phyloP scores from a whole-genome alignment of 2,797 vertebrate genomes.

The Cyprinella venusta region DNA sequence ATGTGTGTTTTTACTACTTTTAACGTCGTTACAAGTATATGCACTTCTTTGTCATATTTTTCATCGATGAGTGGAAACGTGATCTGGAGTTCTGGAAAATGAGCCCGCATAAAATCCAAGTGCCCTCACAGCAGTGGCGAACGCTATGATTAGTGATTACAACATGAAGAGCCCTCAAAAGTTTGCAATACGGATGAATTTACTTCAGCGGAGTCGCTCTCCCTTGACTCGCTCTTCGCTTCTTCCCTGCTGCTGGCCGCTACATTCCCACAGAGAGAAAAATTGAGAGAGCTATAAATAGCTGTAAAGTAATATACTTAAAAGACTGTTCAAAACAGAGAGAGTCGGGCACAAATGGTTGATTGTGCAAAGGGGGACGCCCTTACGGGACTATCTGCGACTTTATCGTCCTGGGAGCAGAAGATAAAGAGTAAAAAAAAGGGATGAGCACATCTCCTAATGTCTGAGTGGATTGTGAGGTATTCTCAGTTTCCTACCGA shows the following conservation, averaged over 20 bases:
- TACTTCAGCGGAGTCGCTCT: slow-evolving; percentile 18
- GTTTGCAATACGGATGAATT: slow-evolving; percentile 35
- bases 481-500: slow-evolving; percentile 44
- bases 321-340: slow-evolving; percentile 62
- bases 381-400: slow-evolving; percentile 35
- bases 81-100: slow-evolving; percentile 3
- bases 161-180: slow-evolving; percentile 5
- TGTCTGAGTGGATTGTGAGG: slow-evolving; percentile 53
- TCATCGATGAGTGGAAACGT: background rate
- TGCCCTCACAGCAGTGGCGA: slow-evolving; percentile 1
- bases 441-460: slow-evolving; percentile 39
- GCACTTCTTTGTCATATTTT: background rate
- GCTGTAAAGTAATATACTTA: slow-evolving; percentile 78
- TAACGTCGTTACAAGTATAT: background rate
- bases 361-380: slow-evolving; percentile 53
- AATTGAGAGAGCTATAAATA: slow-evolving; percentile 77
- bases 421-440: slow-evolving; percentile 43
- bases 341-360: slow-evolving; percentile 47
- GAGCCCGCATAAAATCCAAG: background rate
- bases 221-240: slow-evolving; percentile 6
- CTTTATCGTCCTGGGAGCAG: slow-evolving; percentile 42
- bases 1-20: background rate
- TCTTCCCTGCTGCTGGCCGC: slow-evolving; percentile 21
- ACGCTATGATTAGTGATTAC: slow-evolving; percentile 18
- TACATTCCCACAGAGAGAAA: slow-evolving; percentile 50